Evolutionary conservation across 53 echinoderm and acorn worm genomes (phyloP), one percentile per base, ranked within the genome.

Genomic region (Patiria pectinifera): DNA sequence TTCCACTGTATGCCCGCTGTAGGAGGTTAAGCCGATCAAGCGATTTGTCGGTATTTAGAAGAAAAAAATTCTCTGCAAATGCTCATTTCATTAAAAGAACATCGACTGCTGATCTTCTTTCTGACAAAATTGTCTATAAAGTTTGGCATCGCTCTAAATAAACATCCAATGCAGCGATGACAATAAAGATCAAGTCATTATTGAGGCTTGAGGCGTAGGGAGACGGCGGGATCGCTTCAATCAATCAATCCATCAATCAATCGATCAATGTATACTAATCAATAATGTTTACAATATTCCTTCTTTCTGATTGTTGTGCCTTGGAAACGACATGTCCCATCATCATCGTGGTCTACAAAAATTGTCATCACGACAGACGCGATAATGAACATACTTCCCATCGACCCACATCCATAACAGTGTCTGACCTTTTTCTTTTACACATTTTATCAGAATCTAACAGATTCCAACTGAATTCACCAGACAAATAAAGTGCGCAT

Each of bases 31-130:
- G 13, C 45, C 14, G 48, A 85, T 85, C 70, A 45, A 22, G 69
- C 69, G 66, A 85, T 70, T 85, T 70, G 85, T 45, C 62, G 46
- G 85, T 49, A 74, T 86, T 72, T 69, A 74, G 5, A 53, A 5
- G 8, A 53, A 47, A 74, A 86, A 72, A 53, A 16, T 47, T 48
- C 21, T 19, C 11, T 19, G 63, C 85, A 85, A 85, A 47, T 45
- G 71, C 25, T 23, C 26, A 35, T 46, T 45, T 69, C 69, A 45
- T 18, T 70, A 61, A 35, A 70, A n/a, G 62, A 70, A 85, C 44
- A 69, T 85, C 62, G 85, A 69, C 74, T 86, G 86, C 86, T 14
- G 10, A 24, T 86, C 53, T 43, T 22, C 75, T 23, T 86, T 53
- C 53, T 53, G 53, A 23, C 71, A 16, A 45, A 22, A 53, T 35